Base-by-base conservation (phyloP, 23 tunicate genomes). In the Trididemnum miniatum region DNA sequence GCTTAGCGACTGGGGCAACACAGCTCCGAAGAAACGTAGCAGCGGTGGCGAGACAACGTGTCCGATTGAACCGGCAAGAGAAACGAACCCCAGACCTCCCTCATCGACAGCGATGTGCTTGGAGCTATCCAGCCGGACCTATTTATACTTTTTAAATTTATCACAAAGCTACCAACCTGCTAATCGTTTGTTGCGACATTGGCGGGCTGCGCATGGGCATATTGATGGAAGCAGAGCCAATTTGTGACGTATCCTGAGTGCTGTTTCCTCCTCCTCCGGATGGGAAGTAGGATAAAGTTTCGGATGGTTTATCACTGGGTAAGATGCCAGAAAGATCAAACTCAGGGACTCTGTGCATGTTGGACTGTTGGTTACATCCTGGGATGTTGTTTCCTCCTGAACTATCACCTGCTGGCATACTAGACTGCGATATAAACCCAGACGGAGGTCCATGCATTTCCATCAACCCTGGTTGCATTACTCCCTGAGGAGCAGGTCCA, bases 221-320 rank as follows among this genome's bases (percentile, higher is more conserved):
- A 23, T 32, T 31, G 18, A 28, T 28, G 59, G 9, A 22, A 2
- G 83, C 50, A 2, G 44, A 72, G 33, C 35, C 20, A 7, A 40
- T 24, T 44, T 79, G 90, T 20, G 52, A 30, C 27, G 72, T 25
- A 37, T 86, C 80, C 9, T 35, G 83, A 25, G 38, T 64, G 35
- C 67, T 77, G n/a, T n/a, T n/a, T n/a, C n/a, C n/a, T 44, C 77
- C 83, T 28, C 89, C 82, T 24, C 67, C 91, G 1, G 93, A 71
- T 3, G 97, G 97, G 28, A 78, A 79, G 79, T 92, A 92, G 50
- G 88, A 81, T 4, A 92, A 80, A 20, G 97, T 92, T 39, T 92
- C 84, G 20, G 92, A 82, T 0, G 97, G 97, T 64, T 86, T 86
- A 22, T 92, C 97, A 51, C 88, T 83, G 31, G 97, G 97, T 35